Conservation (phyloP, 1,140 invertebrate species). For the Tetramorium parvispinum region DNA sequence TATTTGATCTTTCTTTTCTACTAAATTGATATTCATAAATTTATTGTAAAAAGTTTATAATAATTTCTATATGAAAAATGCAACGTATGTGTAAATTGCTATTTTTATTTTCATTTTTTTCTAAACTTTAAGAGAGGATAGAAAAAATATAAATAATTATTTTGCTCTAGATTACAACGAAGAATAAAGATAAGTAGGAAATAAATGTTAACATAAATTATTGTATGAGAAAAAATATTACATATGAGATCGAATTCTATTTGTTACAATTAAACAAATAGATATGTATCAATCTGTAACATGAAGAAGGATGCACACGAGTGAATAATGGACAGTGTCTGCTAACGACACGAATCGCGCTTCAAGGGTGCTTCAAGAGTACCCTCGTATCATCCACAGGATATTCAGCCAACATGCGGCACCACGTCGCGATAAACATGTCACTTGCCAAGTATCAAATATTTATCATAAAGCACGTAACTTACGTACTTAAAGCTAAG, state of each 20-base stretch:
- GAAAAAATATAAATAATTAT: not conserved
- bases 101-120: not conserved
- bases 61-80: not conserved
- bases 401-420: conserved; percentile 71
- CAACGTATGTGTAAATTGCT: not conserved
- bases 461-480: conserved; percentile 77
- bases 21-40: conserved; percentile 9
- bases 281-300: conserved; percentile 33
- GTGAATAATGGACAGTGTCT: conserved; percentile 82
- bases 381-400: conserved; percentile 78
- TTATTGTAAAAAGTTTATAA: not conserved
- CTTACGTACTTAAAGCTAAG: conserved; percentile 27
- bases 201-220: not conserved
- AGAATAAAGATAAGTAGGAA: not conserved
- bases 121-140: too few species aligned
- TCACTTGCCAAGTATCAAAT: conserved; percentile 82
- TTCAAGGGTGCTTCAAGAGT: conserved; percentile 76
- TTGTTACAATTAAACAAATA: not conserved
- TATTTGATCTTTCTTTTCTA: not conserved
- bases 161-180: not conserved
- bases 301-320: conserved; percentile 69
- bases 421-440: conserved; percentile 78
- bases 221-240: not conserved
- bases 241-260: not conserved
- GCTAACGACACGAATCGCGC: conserved; percentile 78